These are phyloP conservation scores for Protodeltote pygarga DNA, from an alignment of 2,888 invertebrate genomes.

Conservation along the genomic window DNA sequence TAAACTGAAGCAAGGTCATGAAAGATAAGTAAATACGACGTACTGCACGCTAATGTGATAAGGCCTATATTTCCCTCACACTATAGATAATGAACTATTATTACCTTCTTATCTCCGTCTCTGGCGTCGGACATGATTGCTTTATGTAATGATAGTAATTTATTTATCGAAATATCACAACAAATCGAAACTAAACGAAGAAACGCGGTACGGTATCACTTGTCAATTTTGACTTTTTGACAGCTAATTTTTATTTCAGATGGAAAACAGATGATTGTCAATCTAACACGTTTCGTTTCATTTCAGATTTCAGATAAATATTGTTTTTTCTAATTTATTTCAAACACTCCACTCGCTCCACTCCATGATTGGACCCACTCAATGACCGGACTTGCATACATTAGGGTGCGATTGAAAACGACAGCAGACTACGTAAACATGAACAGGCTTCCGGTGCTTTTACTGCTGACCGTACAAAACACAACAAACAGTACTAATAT, in stretches of 20 bases:
- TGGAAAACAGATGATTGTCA: slow-evolving; percentile 57
- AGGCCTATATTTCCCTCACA: slow-evolving; percentile 47
- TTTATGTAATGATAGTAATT: slow-evolving; percentile 53
- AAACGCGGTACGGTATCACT: slow-evolving; percentile 37
- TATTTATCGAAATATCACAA: slow-evolving; percentile 39
- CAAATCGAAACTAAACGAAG: slow-evolving; percentile 14
- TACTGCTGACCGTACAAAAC: too few relatives aligned
- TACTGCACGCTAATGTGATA: slow-evolving; percentile 48
- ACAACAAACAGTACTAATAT: too few relatives aligned
- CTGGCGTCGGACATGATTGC: slow-evolving; percentile 69
- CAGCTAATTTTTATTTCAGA: slow-evolving; percentile 30
- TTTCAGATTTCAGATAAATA: neutral
- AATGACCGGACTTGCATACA: too few relatives aligned
- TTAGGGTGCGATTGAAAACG: too few relatives aligned
- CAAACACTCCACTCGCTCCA: too few relatives aligned
- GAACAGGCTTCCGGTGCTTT: too few relatives aligned
- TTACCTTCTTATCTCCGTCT: slow-evolving; percentile 79
- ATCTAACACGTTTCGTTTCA: slow-evolving; percentile 50
- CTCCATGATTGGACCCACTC: too few relatives aligned
- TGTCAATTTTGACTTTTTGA: slow-evolving; percentile 44
- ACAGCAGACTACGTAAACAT: too few relatives aligned
- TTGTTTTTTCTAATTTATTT: too few relatives aligned
- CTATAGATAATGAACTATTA: slow-evolving; percentile 58
- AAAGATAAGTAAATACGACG: slow-evolving; percentile 64
- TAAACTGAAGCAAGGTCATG: slow-evolving; percentile 69